These are phyloP conservation scores for Campopleginae sp. DNA, from an alignment of 2,888 invertebrate species.

Conservation along the genomic window DNA sequence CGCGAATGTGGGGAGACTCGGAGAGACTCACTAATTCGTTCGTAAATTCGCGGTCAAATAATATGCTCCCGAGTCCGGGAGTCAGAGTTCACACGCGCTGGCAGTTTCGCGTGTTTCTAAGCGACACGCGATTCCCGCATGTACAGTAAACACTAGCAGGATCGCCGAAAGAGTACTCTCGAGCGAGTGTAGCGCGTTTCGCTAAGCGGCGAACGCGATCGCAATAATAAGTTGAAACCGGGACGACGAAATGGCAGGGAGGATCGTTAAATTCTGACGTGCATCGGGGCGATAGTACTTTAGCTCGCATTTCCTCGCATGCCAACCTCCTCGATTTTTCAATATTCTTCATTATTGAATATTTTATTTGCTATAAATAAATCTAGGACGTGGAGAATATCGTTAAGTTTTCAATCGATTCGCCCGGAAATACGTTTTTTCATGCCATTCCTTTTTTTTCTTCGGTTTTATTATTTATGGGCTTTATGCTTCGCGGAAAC, in stretches of 20 bases:
- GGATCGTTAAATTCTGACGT: constrained; percentile 64
- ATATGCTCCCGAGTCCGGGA: constrained; percentile 7
- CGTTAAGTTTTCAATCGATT: constrained; percentile 34
- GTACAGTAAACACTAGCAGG: constrained; percentile 21
- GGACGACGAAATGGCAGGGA: constrained; percentile 69
- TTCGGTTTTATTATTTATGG: constrained; percentile 46
- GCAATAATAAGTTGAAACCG: constrained; percentile 61
- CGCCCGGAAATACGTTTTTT: constrained; percentile 34
- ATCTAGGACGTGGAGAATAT: not conserved
- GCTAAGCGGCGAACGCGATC: constrained; percentile 58
- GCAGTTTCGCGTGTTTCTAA: constrained; percentile 64
- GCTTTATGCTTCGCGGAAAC: not conserved
- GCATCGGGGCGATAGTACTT: constrained; percentile 53
- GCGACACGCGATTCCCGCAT: constrained; percentile 68
- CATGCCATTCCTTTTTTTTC: not conserved
- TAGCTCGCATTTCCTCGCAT: constrained; percentile 57
- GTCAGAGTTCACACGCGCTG: constrained; percentile 29
- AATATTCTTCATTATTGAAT: constrained; percentile 28
- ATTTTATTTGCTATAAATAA: constrained; percentile 15
- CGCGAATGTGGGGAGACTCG: not conserved
- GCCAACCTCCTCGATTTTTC: constrained; percentile 61
- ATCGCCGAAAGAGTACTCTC: constrained; percentile 66
- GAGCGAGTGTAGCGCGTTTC: constrained; percentile 68
- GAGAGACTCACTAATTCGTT: constrained; percentile 36
- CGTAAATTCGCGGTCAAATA: constrained; percentile 25